Evolutionary conservation across 2,797 vertebrate species (phyloP).

Genomic region (Todus mexicanus): DNA sequence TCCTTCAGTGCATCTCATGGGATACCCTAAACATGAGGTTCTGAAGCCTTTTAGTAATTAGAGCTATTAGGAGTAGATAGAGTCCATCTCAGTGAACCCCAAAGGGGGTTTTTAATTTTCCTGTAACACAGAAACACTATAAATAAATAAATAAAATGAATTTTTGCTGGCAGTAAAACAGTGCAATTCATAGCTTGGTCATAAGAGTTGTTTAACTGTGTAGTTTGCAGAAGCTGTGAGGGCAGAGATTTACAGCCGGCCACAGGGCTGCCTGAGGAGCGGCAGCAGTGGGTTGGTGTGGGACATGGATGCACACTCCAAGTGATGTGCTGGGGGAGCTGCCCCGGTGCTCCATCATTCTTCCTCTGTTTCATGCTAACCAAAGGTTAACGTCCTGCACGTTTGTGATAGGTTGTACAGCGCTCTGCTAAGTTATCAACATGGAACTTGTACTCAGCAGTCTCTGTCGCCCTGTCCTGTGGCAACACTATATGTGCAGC

Average conservation of each 20-base stretch:
- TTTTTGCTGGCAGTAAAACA: constrained; percentile 4
- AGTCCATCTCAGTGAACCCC: background rate
- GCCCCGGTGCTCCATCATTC: background rate
- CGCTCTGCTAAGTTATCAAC: background rate
- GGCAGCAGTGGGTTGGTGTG: background rate
- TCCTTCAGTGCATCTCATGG: background rate
- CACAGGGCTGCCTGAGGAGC: background rate
- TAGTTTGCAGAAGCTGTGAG: background rate
- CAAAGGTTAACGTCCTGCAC: background rate
- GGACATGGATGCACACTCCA: rapidly evolving
- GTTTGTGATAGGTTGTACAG: background rate
- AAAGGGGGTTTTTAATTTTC: background rate
- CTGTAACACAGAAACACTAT: background rate
- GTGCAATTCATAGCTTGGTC: background rate
- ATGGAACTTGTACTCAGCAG: background rate
- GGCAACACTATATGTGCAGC: background rate
- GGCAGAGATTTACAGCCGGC: background rate
- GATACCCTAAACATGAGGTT: background rate
- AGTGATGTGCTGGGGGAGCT: rapidly evolving
- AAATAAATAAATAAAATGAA: background rate
- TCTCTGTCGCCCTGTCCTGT: background rate
- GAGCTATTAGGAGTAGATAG: background rate
- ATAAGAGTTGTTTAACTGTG: background rate
- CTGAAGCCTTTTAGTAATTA: background rate
- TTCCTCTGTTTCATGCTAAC: background rate